These are phyloP conservation scores for Brachypteracias leptosomus DNA, from an alignment of 2,113 vertebrate genomes.

Conservation along the genomic window DNA sequence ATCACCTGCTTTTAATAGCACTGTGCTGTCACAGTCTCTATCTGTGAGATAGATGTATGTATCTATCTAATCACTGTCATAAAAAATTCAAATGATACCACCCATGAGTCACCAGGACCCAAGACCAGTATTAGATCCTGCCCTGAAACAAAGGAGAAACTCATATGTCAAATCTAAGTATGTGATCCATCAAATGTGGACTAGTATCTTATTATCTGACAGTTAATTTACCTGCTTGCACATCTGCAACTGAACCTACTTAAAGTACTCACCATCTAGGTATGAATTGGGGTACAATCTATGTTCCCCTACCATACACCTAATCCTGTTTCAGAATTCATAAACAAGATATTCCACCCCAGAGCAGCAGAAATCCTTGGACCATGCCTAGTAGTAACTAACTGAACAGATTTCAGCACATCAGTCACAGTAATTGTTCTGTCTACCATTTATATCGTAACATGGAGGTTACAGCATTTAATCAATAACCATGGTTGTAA, in stretches of 20 bases:
- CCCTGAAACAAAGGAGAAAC: neutral
- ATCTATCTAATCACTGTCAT: neutral
- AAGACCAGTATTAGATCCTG: neutral
- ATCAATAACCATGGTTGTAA: neutral
- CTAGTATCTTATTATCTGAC: neutral
- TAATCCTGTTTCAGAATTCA: neutral
- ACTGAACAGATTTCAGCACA: neutral
- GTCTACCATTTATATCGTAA: neutral
- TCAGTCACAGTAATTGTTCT: neutral
- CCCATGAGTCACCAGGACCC: neutral
- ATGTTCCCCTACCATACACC: accelerated
- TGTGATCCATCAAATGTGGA: neutral
- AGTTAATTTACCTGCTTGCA: neutral
- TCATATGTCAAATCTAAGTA: neutral
- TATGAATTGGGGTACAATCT: neutral
- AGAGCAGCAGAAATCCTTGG: neutral
- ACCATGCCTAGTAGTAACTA: neutral
- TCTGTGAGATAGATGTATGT: neutral
- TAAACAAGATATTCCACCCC: neutral
- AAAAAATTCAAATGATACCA: neutral
- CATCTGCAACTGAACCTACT: neutral
- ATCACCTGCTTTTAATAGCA: neutral
- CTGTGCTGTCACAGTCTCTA: neutral
- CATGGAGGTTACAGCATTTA: neutral
- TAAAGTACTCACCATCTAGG: neutral